Conservation (phyloP, 2,888 invertebrate species). For the Watsonalla cultraria region DNA sequence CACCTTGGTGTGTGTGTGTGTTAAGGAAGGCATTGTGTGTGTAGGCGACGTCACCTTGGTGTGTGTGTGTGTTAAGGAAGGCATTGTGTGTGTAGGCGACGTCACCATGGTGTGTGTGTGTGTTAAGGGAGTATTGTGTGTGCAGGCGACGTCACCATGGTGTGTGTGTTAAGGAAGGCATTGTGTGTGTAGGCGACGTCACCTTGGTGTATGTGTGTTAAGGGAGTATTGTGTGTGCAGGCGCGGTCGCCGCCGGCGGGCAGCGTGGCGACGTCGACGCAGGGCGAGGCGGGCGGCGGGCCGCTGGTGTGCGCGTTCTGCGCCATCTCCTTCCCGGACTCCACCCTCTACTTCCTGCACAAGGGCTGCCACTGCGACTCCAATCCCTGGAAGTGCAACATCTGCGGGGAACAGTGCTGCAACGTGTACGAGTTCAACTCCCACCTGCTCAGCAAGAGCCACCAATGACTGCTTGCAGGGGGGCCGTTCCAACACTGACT, state of each 20-base stretch:
- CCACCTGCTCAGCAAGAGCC: conserved; percentile 95
- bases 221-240: conserved; percentile 25
- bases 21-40: too few species aligned
- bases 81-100: too few species aligned
- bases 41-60: too few species aligned
- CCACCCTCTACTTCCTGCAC: conserved; percentile 97
- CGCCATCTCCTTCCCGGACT: conserved; percentile 96
- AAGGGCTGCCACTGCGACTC: conserved; percentile 98
- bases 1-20: conserved; percentile 34
- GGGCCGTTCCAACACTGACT: conserved; percentile 66
- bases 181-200: too few species aligned
- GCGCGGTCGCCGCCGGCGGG: conserved; percentile 70
- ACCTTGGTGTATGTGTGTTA: too few species aligned
- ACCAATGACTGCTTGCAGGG: conserved; percentile 84
- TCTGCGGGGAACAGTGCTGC: conserved; percentile 96
- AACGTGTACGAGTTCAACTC: conserved; percentile 98
- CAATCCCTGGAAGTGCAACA: conserved; percentile 98
- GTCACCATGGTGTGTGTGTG: too few species aligned
- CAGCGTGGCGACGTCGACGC: conserved; percentile 85
- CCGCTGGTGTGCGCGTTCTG: conserved; percentile 92
- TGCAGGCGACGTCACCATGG: too few species aligned
- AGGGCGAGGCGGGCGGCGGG: conserved; percentile 79
- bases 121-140: neutral
- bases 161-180: too few species aligned
- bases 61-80: too few species aligned